Conservation (phyloP, 2,113 vertebrate genomes). For the Tor tambroides region DNA sequence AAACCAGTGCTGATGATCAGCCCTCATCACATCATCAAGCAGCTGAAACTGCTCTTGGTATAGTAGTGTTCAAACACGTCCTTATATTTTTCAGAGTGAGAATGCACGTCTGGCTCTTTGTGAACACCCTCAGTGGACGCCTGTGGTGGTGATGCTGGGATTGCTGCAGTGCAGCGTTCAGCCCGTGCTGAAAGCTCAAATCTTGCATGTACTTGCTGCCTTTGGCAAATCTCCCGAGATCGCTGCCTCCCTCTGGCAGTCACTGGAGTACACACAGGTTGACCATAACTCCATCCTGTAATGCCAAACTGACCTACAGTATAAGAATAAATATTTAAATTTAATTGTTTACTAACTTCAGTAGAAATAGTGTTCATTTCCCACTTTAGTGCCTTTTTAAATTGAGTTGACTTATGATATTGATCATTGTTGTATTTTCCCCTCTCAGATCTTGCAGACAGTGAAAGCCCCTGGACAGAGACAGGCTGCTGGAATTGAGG, state of each 20-base stretch:
- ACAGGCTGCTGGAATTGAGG: constrained; percentile 94
- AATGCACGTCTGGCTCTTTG: constrained; percentile 94
- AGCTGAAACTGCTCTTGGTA: neutral
- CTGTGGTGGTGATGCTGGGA: constrained; percentile 93
- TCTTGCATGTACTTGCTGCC: constrained; percentile 87
- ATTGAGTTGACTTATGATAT: neutral
- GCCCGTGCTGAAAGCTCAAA: constrained; percentile 89
- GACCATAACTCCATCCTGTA: neutral
- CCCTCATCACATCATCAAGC: neutral
- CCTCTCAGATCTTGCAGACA: constrained; percentile 90
- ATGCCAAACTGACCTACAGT: neutral
- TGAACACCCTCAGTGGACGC: constrained; percentile 98
- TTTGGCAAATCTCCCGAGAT: constrained; percentile 97
- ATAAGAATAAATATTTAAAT: neutral
- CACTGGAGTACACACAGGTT: constrained; percentile 96
- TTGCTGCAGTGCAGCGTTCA: constrained; percentile 94
- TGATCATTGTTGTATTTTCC: neutral
- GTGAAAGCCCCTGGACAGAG: constrained; percentile 88
- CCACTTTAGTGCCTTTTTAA: neutral
- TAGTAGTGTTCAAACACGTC: neutral
- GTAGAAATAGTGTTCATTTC: neutral
- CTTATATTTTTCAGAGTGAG: constrained; percentile 81
- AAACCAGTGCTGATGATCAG: neutral
- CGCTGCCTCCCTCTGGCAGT: constrained; percentile 96
- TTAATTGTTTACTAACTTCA: neutral